A percentile compares a stretch with the other conserved stretches of the same genome.
phyloP scores from a whole-genome alignment of 2,888 invertebrate species.

The Tortricodes alternella region DNA sequence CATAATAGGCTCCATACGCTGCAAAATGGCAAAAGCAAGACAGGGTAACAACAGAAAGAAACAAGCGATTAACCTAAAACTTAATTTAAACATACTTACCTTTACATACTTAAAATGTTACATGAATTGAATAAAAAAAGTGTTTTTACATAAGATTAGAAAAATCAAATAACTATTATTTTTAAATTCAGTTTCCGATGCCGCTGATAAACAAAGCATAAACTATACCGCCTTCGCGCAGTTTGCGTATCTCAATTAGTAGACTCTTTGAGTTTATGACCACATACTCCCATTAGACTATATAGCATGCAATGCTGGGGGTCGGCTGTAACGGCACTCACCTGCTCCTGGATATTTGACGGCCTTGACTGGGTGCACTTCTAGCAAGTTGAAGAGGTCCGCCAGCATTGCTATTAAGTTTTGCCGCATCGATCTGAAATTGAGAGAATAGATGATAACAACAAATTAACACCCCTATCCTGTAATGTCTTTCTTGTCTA shows the following conservation, averaged over 20 bases:
- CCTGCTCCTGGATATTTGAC: constrained; percentile 91
- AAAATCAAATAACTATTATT: neutral
- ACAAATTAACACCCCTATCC: too few species aligned
- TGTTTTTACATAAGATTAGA: constrained; percentile 20
- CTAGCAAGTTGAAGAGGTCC: constrained; percentile 96
- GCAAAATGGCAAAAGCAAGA: constrained; percentile 23
- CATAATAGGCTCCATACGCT: constrained; percentile 13
- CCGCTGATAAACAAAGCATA: constrained; percentile 10
- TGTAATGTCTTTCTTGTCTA: too few species aligned
- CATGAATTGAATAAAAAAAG: constrained; percentile 2
- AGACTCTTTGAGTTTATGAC: constrained; percentile 75
- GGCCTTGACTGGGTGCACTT: constrained; percentile 95
- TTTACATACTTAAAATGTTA: constrained; percentile 10
- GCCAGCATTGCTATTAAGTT: constrained; percentile 96
- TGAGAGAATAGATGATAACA: neutral
- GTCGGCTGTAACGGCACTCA: constrained; percentile 55
- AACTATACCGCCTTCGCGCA: constrained; percentile 20
- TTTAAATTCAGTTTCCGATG: neutral
- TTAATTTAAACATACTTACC: constrained; percentile 22
- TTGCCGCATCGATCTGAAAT: constrained; percentile 85
- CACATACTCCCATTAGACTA: constrained; percentile 79
- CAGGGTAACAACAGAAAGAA: constrained; percentile 23
- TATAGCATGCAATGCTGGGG: constrained; percentile 68
- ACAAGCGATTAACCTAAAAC: constrained; percentile 16
- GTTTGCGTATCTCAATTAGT: constrained; percentile 27